Evolutionary conservation across 1,140 invertebrate genomes (phyloP).

Genomic region (Delia radicum): DNA sequence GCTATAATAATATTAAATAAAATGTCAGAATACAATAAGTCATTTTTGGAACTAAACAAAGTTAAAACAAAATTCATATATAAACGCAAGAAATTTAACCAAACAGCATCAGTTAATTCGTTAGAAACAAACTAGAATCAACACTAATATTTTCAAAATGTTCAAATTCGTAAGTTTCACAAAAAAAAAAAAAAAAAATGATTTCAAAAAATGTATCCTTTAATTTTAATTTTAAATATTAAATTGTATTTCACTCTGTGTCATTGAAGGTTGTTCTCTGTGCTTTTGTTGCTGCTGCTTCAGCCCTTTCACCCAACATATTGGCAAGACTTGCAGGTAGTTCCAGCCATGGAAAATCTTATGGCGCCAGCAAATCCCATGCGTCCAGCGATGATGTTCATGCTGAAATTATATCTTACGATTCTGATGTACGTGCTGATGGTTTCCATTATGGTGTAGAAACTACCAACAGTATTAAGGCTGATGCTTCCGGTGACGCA

Average conservation of each 20-base stretch:
- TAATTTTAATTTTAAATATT: background rate
- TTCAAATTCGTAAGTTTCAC: conserved; percentile 31
- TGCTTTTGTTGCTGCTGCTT: background rate
- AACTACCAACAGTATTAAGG: conserved; percentile 63
- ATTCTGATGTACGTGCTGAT: conserved; percentile 51
- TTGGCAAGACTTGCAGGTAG: background rate
- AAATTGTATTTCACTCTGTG: background rate
- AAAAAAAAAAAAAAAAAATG: background rate
- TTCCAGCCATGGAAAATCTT: background rate
- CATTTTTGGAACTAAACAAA: background rate
- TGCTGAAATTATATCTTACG: conserved; percentile 36
- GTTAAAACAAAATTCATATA: background rate
- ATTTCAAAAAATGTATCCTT: background rate
- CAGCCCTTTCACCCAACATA: background rate
- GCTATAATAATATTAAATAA: background rate
- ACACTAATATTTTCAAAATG: conserved; percentile 3
- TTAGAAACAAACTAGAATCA: background rate
- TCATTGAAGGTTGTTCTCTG: conserved; percentile 9
- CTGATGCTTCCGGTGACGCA: conserved; percentile 57
- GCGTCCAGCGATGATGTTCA: conserved; percentile 35
- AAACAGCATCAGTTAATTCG: background rate
- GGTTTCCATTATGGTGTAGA: conserved; percentile 57
- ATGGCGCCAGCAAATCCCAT: background rate
- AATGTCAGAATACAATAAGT: background rate
- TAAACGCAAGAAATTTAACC: background rate